Evolutionary conservation across 2,797 vertebrate genomes (phyloP), one percentile per base, ranked within the genome.

Genomic region (Labroides dimidiatus): DNA sequence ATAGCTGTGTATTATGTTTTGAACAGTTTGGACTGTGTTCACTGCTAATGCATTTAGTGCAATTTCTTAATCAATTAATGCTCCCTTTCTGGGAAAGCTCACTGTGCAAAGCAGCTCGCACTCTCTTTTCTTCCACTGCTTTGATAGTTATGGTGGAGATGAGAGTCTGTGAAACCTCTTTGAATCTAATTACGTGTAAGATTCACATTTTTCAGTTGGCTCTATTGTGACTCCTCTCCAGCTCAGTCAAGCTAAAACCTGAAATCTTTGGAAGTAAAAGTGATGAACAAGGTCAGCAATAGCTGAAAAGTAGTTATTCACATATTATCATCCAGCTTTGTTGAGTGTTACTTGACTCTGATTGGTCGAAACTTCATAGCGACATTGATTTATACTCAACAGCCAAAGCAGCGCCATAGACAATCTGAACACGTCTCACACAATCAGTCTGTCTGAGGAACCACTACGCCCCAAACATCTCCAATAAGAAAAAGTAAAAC

Each of bases 1-100:
- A 72, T 43, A 74, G 62, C 49, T 44, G 43, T 44, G 43, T 69
- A 73, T 78, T 72, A 58, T 15, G 69, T 10, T 51, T 57, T 75
- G 53, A 84, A 64, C 19, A 43, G 33, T 49, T 13, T 44, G 39
- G 67, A 10, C 57, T 45, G 4, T 8, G 56, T 36, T 42, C 43
- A 20, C 27, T 24, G 30, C 55, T 47, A n/a, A 19, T 50, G 30
- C 48, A 37, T 16, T 23, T 16, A 30, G n/a, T 72, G 60, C 61
- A 37, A 21, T 64, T 72, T 61, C 27, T 69, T 16, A 23, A 63
- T 72, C 48, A 41, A 55, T 66, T 44, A 53, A 49, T 43, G 53
- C 17, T 51, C 37, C 55, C 48, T 53, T 57, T 52, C 53, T 57
- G 51, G 50, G 45, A 74, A 74, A 80, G 30, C 11, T 19, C 1